Base-by-base conservation (phyloP, 2,113 vertebrate genomes). In the Heliornis fulica region DNA sequence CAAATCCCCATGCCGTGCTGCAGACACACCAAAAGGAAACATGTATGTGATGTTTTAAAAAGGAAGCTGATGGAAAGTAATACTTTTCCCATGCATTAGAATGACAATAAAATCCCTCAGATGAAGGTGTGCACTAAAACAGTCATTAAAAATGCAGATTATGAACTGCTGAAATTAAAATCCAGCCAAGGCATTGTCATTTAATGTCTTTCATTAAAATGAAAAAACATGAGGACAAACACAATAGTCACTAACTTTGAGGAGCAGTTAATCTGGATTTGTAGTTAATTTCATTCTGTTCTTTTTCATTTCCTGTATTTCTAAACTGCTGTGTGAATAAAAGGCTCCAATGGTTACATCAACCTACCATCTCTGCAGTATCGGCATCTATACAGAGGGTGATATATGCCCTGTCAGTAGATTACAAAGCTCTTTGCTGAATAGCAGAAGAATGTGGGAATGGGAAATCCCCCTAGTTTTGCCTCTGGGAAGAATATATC, bases 361-460 rank as follows among this genome's bases (percentile, higher is more conserved):
- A 74, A 85, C 16, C 32, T 77, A 59, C n/a, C 12, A 43, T 16
- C 28, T 51, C 85, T 66, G 18, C 61, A 43, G 21, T 74, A 86
- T 77, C 1, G 1, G 34, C 32, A 66, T 66, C 51, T 75, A 31
- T 25, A 74, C 4, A 68, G 75, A 74, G 20, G 63, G 15, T 91
- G 82, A 94, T 85, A 31, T 61, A 83, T 74, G n/a, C 5, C 36
- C 34, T 86, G 79, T 76, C 81, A 64, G 46, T n/a, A n/a, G 23
- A 7, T 81, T 78, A 61, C n/a, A 94, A 60, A 84, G 69, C 13
- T 83, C 29, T 57, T 90, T 75, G 31, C 51, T 93, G 28, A 94
- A 71, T 34, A 92, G 43, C 64, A 83, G 34, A 92, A 86, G 63
- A 96, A 94, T 93, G 85, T 64, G 50, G 59, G 71, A 83, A 94